A percentile compares a stretch with the other conserved stretches of the same genome.
These are phyloP conservation scores for Octodon degus DNA, from an alignment of 2,113 vertebrate genomes.

Conservation along the genomic window DNA sequence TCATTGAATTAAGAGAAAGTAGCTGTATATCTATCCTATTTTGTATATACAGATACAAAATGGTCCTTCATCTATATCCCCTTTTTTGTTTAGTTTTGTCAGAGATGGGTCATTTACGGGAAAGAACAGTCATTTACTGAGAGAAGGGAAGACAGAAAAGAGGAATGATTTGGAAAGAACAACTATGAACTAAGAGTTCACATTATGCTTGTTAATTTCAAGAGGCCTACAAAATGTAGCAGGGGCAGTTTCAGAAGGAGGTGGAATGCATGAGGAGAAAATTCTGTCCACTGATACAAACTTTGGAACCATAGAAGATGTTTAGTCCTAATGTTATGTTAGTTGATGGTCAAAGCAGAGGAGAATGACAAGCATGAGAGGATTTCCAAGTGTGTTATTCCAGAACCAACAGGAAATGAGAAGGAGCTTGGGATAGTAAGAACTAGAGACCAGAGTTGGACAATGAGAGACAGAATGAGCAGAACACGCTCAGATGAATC, in stretches of 20 bases:
- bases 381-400: background rate
- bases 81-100: too few species aligned
- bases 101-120: too few species aligned
- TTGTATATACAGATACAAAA: too few species aligned
- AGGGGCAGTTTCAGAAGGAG: background rate
- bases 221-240: background rate
- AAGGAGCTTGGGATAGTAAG: background rate
- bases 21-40: too few species aligned
- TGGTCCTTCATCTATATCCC: too few species aligned
- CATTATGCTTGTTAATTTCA: background rate
- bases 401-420: background rate
- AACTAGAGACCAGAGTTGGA: too few species aligned
- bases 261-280: rapidly evolving
- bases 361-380: background rate
- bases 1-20: too few species aligned
- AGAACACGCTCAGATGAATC: rapidly evolving
- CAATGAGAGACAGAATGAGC: rapidly evolving
- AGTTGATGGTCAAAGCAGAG: background rate
- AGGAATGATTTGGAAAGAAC: background rate
- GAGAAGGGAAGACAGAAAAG: background rate
- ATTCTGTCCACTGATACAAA: background rate
- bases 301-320: background rate
- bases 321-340: rapidly evolving
- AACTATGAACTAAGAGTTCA: background rate
- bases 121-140: background rate